These are phyloP conservation scores for Sclerurus mexicanus DNA, from an alignment of 2,113 vertebrate species.

Conservation along the genomic window DNA sequence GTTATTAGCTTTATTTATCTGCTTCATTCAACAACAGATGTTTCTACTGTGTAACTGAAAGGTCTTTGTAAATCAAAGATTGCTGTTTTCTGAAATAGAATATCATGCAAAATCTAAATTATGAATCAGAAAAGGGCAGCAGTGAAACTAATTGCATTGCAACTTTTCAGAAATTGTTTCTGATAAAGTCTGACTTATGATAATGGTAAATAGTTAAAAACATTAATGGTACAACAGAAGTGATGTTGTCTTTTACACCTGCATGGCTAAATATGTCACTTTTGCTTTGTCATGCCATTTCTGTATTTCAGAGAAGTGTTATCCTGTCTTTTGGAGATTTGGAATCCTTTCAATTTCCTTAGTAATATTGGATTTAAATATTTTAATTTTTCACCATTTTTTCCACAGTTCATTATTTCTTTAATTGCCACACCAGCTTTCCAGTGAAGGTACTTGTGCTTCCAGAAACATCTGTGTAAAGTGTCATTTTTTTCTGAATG, in stretches of 20 bases:
- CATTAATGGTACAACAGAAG: not conserved
- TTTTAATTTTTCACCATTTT: not conserved
- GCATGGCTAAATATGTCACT: not conserved
- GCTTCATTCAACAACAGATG: slow-evolving; percentile 5
- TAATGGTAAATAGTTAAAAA: not conserved
- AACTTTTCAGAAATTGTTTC: not conserved
- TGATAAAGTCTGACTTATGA: not conserved
- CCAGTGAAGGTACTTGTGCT: not conserved
- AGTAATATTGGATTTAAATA: not conserved
- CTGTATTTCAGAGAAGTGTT: not conserved
- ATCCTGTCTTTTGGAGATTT: not conserved
- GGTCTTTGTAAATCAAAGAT: not conserved
- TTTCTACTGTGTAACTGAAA: slow-evolving; percentile 13
- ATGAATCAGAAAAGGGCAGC: not conserved
- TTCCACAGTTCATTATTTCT: not conserved
- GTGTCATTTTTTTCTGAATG: not conserved
- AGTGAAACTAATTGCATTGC: not conserved
- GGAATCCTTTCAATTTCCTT: not conserved
- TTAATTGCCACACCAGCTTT: not conserved
- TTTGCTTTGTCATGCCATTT: not conserved
- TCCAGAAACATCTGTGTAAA: not conserved
- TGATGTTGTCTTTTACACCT: not conserved
- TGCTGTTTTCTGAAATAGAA: not conserved
- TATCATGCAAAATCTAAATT: not conserved
- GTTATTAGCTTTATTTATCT: slow-evolving; percentile 10